Base-by-base conservation (phyloP, 2,113 vertebrate genomes). In the Gobiocypris rarus region DNA sequence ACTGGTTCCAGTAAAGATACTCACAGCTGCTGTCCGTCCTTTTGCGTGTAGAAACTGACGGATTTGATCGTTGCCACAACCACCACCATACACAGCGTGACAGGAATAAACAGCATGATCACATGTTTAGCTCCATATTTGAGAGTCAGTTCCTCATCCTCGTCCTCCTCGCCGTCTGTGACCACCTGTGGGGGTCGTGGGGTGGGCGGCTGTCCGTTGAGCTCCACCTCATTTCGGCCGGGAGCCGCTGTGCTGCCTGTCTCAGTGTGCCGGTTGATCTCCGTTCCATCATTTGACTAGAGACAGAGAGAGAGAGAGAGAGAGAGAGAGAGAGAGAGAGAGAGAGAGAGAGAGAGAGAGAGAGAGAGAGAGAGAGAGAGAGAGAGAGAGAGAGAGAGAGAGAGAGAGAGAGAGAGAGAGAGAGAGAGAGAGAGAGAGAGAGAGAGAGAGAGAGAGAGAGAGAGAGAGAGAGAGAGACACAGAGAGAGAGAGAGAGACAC, bases 11-110 rank as follows among this genome's bases (percentile, higher is more conserved):
- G 52, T 8, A 11, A 54, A 8, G 3, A 97, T 96, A 97, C 97
- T 94, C 94, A 99, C 98, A 99, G 95, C 92, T 98, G 96, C 93
- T 98, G 96, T 75, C 96, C 95, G 2, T 95, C 97, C 94, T 99
- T 99, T 91, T 98, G 96, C 0, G 95, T 97, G 94, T 99, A 99
- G 94, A 99, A 99, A 93, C 96, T 96, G 93, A 99, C 96, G 0
- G 98, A 99, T 91, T 99, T 98, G 93, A 99, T 99, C 89, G 97
- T 98, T 83, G 97, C 96, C 83, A 99, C 97, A 79, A 99, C 98
- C n/a, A 99, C 97, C n/a, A 95, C 89, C 98, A 99, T 99, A 93
- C 98, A 99, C 88, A 99, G 96, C 0, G 97, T 99, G 91, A 99
- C 98, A 0, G 98, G 98, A 22, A 97, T 96, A 63, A 99, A 99